These are phyloP conservation scores for Pristionchus fissidentatus DNA, from an alignment of 2,888 invertebrate species.

Conservation along the genomic window DNA sequence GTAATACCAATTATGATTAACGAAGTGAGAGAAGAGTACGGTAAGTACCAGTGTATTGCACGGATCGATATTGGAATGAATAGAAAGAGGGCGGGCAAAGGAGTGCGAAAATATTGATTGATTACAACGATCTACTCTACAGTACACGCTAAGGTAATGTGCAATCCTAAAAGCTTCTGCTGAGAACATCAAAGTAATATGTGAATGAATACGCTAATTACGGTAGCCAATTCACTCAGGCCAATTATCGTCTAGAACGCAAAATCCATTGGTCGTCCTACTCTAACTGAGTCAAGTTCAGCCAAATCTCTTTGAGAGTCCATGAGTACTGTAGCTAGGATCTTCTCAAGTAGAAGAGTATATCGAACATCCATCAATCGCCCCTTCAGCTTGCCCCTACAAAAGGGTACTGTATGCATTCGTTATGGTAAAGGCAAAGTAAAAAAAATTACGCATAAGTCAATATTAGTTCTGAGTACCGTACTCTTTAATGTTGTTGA, in stretches of 20 bases:
- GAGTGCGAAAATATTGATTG: neutral
- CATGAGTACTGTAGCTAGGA: slow-evolving; percentile 45
- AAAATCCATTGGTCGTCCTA: slow-evolving; percentile 34
- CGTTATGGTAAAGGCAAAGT: neutral
- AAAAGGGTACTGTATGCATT: neutral
- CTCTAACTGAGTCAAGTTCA: slow-evolving; percentile 38
- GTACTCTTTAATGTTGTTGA: slow-evolving; percentile 24
- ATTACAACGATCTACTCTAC: slow-evolving; percentile 15
- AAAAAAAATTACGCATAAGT: neutral
- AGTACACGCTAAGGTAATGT: neutral
- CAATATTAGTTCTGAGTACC: slow-evolving; percentile 6
- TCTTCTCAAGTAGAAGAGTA: slow-evolving; percentile 40
- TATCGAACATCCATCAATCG: neutral
- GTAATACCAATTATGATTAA: neutral
- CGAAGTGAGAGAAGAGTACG: slow-evolving; percentile 3
- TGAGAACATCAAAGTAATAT: neutral
- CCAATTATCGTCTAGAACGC: neutral
- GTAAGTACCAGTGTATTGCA: slow-evolving; percentile 41
- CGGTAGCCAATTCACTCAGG: no score
- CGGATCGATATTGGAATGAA: slow-evolving; percentile 10
- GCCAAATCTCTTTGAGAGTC: slow-evolving; percentile 42
- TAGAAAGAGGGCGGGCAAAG: neutral
- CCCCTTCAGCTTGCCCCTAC: slow-evolving; percentile 4
- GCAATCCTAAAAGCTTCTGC: slow-evolving; percentile 6
- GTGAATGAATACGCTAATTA: neutral